These are phyloP conservation scores for Athrips mouffetella DNA, from an alignment of 2,888 invertebrate genomes.

Conservation along the genomic window DNA sequence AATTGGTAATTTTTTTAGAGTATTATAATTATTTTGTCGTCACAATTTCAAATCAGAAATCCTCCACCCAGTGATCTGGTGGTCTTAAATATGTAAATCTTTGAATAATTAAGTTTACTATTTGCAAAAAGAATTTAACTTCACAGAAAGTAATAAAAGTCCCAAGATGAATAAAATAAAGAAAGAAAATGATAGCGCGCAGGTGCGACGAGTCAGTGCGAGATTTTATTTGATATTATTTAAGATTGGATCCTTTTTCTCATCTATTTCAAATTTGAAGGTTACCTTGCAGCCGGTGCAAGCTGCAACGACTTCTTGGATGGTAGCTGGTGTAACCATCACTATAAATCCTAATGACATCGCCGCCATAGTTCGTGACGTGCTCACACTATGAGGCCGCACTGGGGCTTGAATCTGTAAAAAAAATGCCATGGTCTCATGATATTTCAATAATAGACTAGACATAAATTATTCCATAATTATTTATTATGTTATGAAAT, in stretches of 20 bases:
- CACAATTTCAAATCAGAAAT: not conserved
- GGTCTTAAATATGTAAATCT: no score
- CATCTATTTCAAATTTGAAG: slow-evolving; percentile 1
- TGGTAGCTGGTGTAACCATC: slow-evolving; percentile 93
- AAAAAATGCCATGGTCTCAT: not conserved
- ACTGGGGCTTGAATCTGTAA: slow-evolving; percentile 68
- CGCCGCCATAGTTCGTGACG: slow-evolving; percentile 93
- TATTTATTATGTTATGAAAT: no score
- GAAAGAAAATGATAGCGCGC: slow-evolving; percentile 8
- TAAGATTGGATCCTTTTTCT: slow-evolving; percentile 3
- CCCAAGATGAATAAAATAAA: slow-evolving; percentile 1
- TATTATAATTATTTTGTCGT: not conserved
- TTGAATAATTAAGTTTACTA: not conserved
- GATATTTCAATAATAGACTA: not conserved
- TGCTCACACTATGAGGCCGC: slow-evolving; percentile 85
- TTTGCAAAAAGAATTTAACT: slow-evolving; percentile 9
- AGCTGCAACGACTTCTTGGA: slow-evolving; percentile 93
- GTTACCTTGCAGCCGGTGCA: slow-evolving; percentile 89
- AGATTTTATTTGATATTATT: slow-evolving; percentile 7
- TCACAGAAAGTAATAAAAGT: slow-evolving; percentile 5
- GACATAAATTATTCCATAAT: not conserved
- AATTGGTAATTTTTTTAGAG: no score
- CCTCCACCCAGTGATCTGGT: not conserved
- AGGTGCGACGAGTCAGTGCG: slow-evolving; percentile 1
- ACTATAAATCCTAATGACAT: slow-evolving; percentile 95